Conservation (phyloP, 2,888 invertebrate genomes). For the Clusia tigrina region DNA sequence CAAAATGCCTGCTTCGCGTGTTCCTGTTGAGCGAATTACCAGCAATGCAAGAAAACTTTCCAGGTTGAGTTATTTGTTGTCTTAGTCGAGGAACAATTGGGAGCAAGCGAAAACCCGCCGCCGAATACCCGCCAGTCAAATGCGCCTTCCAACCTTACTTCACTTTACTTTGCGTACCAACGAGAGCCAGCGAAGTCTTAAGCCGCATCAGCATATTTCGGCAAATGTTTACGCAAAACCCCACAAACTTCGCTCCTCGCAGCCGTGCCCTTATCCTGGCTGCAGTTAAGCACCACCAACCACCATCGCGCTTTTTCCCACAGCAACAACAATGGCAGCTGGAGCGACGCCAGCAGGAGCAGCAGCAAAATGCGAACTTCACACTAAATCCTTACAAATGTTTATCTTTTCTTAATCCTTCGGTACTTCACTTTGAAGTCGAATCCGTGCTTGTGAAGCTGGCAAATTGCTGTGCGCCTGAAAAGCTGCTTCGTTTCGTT, state of each 20-base stretch:
- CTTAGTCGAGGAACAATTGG: background rate
- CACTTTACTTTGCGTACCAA: background rate
- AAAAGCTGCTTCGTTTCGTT: slow-evolving; percentile 15
- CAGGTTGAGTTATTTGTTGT: slow-evolving; percentile 17
- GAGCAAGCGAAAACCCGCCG: background rate
- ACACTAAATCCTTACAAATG: slow-evolving; percentile 62
- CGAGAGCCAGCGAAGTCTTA: background rate
- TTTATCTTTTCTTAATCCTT: slow-evolving; percentile 64
- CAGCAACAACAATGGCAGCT: slow-evolving; percentile 21
- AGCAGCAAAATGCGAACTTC: slow-evolving; percentile 48
- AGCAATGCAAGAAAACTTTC: slow-evolving; percentile 11
- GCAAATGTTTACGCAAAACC: background rate
- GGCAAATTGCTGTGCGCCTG: slow-evolving; percentile 56
- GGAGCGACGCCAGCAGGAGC: slow-evolving; percentile 22
- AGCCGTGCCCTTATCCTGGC: background rate
- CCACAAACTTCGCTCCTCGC: background rate
- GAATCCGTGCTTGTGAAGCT: slow-evolving; percentile 41
- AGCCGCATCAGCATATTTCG: slow-evolving; percentile 7
- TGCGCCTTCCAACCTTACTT: too few species aligned
- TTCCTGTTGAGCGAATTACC: slow-evolving; percentile 14
- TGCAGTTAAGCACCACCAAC: background rate
- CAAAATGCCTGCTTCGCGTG: background rate
- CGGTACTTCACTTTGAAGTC: slow-evolving; percentile 56
- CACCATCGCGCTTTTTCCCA: background rate
- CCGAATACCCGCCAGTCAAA: background rate